These are phyloP conservation scores for Phyto melanocephala DNA, from an alignment of 2,888 invertebrate species.

Conservation along the genomic window DNA sequence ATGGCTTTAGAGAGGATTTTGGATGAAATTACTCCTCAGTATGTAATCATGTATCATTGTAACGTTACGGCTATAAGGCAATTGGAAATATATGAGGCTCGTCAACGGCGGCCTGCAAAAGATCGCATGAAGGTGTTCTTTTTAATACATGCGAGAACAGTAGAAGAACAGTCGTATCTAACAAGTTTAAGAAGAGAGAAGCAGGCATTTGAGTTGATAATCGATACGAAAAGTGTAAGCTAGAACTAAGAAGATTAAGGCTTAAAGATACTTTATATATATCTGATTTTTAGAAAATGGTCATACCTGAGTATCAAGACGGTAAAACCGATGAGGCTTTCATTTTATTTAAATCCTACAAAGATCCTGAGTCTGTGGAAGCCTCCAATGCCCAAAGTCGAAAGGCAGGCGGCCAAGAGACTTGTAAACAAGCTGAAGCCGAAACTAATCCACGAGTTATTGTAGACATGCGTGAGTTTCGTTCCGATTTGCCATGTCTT, in stretches of 20 bases:
- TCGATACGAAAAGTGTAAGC: constrained; percentile 93
- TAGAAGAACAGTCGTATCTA: constrained; percentile 97
- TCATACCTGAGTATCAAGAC: constrained; percentile 92
- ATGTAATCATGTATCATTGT: constrained; percentile 93
- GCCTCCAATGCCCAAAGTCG: constrained; percentile 85
- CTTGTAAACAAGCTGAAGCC: constrained; percentile 83
- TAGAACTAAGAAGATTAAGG: background rate
- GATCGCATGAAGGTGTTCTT: constrained; percentile 88
- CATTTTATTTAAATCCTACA: constrained; percentile 74
- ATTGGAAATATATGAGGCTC: constrained; percentile 90
- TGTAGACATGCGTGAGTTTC: constrained; percentile 98
- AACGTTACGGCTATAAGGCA: constrained; percentile 93
- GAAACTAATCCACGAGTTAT: constrained; percentile 83
- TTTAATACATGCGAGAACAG: constrained; percentile 92
- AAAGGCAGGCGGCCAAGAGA: constrained; percentile 74
- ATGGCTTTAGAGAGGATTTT: constrained; percentile 86
- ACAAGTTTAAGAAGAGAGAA: constrained; percentile 94
- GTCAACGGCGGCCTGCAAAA: constrained; percentile 79
- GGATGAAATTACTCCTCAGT: constrained; percentile 85
- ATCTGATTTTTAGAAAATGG: constrained; percentile 83
- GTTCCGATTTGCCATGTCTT: constrained; percentile 95
- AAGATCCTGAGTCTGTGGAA: constrained; percentile 69
- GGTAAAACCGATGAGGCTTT: constrained; percentile 86
- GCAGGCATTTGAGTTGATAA: constrained; percentile 94
- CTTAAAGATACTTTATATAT: background rate